Percentiles rank a stretch among this genome's conserved stretches.
Evolutionary conservation across 2,888 invertebrate genomes (phyloP).

Genomic region (Coelinius sp.): DNA sequence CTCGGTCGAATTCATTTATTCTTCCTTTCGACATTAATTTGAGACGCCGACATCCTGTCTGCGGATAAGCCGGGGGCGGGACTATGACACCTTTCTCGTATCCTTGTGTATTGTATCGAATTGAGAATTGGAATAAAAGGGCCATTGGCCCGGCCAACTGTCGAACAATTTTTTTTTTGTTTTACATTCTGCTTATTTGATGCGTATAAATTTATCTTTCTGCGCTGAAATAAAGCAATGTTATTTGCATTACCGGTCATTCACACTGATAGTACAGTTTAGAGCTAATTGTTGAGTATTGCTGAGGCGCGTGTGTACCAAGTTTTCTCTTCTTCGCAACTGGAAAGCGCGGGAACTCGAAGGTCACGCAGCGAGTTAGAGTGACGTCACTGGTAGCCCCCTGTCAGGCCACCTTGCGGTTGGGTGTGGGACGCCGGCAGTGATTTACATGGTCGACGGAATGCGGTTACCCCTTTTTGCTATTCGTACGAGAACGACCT

Average conservation of each 20-base stretch:
- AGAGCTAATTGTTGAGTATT: neutral
- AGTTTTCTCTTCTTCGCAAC: slow-evolving; percentile 46
- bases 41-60: slow-evolving; percentile 15
- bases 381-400: slow-evolving; percentile 46
- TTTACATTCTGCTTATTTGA: neutral
- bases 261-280: neutral
- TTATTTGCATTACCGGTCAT: neutral
- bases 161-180: slow-evolving; percentile 4
- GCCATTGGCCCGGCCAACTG: neutral
- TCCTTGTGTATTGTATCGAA: slow-evolving; percentile 5
- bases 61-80: neutral
- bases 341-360: slow-evolving; percentile 66
- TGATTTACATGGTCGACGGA: slow-evolving; percentile 68
- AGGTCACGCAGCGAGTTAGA: slow-evolving; percentile 58
- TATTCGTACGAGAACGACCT: slow-evolving; percentile 49
- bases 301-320: slow-evolving; percentile 35
- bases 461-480: slow-evolving; percentile 69
- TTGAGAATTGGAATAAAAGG: slow-evolving; percentile 18
- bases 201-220: neutral
- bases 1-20: slow-evolving; percentile 27
- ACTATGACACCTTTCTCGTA: slow-evolving; percentile 17
- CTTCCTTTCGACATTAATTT: slow-evolving; percentile 23
- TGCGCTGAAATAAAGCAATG: neutral
- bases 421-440: slow-evolving; percentile 64
- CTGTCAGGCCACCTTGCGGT: slow-evolving; percentile 53